A percentile compares a stretch with the other conserved stretches of the same genome.
These are phyloP conservation scores for Heterodera carotae DNA, from an alignment of 1,140 invertebrate genomes.

Conservation along the genomic window DNA sequence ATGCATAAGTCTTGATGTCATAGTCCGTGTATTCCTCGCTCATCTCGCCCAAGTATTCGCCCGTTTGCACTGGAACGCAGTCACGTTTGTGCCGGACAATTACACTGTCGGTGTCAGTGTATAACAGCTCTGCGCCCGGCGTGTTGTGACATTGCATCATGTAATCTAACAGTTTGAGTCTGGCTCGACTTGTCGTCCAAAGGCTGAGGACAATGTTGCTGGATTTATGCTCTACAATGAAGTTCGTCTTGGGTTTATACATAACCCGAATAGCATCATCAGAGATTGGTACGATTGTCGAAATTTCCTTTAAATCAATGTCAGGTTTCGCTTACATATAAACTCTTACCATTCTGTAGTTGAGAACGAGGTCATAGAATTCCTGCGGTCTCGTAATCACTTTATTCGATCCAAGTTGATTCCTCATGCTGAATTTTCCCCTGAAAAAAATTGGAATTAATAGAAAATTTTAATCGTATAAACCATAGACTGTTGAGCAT, in stretches of 20 bases:
- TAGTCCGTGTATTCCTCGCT: constrained; percentile 7
- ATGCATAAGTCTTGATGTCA: background rate
- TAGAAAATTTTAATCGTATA: background rate
- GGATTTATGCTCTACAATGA: background rate
- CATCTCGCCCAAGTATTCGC: constrained; percentile 4
- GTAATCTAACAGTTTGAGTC: background rate
- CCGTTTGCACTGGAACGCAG: background rate
- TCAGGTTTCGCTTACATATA: background rate
- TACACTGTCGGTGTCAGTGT: constrained; percentile 14
- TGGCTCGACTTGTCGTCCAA: constrained; percentile 18
- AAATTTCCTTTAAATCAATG: background rate
- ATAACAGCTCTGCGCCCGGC: background rate
- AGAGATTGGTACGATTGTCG: background rate
- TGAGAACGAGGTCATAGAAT: background rate
- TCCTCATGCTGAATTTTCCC: constrained; percentile 22
- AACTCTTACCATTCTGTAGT: background rate
- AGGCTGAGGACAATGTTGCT: constrained; percentile 7
- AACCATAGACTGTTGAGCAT: constrained; percentile 4
- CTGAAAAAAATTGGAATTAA: background rate
- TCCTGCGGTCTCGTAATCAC: constrained; percentile 1
- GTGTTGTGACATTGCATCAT: background rate
- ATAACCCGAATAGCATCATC: background rate
- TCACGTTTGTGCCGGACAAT: background rate
- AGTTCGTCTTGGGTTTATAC: constrained; percentile 13
- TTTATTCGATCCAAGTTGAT: constrained; percentile 5